Conservation (phyloP, 2,888 invertebrate genomes). For the Mamestra brassicae region DNA sequence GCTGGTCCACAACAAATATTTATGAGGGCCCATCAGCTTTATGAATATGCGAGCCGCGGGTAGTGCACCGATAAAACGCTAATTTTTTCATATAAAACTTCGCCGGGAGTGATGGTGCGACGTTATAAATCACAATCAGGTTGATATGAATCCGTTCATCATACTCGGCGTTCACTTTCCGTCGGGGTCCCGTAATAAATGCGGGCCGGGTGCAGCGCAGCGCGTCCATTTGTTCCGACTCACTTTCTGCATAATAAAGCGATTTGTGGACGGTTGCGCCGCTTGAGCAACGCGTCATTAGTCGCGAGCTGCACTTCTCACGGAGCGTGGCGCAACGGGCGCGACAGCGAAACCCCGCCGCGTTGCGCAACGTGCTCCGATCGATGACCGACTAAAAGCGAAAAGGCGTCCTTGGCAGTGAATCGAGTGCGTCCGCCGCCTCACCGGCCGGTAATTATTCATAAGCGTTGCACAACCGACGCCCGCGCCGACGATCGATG, state of each 20-base stretch:
- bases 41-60: conserved; percentile 85
- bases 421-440: conserved; percentile 80
- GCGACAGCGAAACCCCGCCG: conserved; percentile 74
- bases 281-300: conserved; percentile 77
- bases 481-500: conserved; percentile 68
- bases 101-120: conserved; percentile 53
- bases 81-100: conserved; percentile 77
- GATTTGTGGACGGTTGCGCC: conserved; percentile 76
- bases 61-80: conserved; percentile 78
- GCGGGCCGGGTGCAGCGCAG: conserved; percentile 66
- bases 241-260: conserved; percentile 83
- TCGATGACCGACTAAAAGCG: conserved; percentile 82
- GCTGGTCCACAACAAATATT: conserved; percentile 77
- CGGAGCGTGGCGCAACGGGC: conserved; percentile 72
- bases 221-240: conserved; percentile 76
- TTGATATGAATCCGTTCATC: conserved; percentile 71
- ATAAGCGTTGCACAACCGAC: conserved; percentile 80
- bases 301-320: conserved; percentile 71
- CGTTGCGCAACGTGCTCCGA: conserved; percentile 75
- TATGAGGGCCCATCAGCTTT: conserved; percentile 77
- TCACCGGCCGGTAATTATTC: conserved; percentile 79
- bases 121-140: conserved; percentile 78
- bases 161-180: conserved; percentile 73
- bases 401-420: conserved; percentile 86
- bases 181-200: conserved; percentile 68